A percentile compares a stretch with the other conserved stretches of the same genome.
These are phyloP conservation scores for Peromyscus nudipes DNA, from an alignment of 2,797 vertebrate species.

Conservation along the genomic window DNA sequence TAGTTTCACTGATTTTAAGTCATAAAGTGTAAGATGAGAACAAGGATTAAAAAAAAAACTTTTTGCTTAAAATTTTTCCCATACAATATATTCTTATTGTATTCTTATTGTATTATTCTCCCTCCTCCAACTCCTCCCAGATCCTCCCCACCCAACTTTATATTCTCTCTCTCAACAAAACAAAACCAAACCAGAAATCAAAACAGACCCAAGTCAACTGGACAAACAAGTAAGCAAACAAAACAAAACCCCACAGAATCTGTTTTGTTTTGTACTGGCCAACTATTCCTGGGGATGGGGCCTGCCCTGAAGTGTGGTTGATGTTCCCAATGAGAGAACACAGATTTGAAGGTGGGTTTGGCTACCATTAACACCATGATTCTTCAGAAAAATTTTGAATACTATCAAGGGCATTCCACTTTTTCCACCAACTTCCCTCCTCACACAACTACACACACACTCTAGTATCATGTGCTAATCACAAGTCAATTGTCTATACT, in stretches of 20 bases:
- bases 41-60: neutral
- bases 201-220: neutral
- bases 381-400: neutral
- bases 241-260: neutral
- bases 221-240: neutral
- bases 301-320: neutral
- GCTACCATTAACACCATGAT: neutral
- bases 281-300: neutral
- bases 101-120: neutral
- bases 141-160: neutral
- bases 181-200: neutral
- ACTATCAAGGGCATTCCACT: no score
- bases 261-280: neutral
- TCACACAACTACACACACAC: neutral
- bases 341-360: neutral
- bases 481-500: neutral
- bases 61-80: neutral
- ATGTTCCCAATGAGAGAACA: neutral
- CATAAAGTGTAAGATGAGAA: neutral
- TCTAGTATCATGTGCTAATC: neutral
- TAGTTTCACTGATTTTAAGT: neutral
- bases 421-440: no score
- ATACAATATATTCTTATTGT: neutral
- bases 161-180: neutral
- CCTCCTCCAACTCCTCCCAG: neutral